phyloP scores from a whole-genome alignment of 1,140 invertebrate genomes.

The Microvelia longipes region DNA sequence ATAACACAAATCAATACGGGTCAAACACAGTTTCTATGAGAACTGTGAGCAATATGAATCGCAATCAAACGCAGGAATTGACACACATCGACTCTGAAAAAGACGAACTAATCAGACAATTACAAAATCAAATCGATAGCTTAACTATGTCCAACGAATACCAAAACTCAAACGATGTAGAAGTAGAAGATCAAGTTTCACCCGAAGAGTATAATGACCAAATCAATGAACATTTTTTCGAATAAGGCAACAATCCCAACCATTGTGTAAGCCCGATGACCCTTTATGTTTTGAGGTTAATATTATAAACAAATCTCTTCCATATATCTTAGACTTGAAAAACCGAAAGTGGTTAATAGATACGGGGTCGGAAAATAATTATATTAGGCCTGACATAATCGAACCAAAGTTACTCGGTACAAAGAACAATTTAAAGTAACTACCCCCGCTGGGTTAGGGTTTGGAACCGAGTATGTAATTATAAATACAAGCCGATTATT shows the following conservation, averaged over 20 bases:
- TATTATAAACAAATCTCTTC: background rate
- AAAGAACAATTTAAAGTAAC: slow-evolving; percentile 2
- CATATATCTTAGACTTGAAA: background rate
- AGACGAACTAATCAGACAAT: slow-evolving; percentile 1
- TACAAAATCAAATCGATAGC: background rate
- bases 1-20: background rate
- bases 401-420: background rate
- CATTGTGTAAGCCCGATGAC: background rate
- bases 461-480: background rate
- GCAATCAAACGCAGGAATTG: background rate
- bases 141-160: background rate
- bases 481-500: background rate
- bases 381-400: background rate
- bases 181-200: background rate
- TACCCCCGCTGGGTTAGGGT: background rate
- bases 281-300: background rate
- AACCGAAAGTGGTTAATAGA: background rate
- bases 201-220: background rate
- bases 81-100: background rate
- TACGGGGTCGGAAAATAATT: background rate
- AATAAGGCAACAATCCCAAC: background rate
- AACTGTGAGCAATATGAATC: background rate
- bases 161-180: background rate
- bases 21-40: background rate
- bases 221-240: background rate